A percentile compares a stretch with the other conserved stretches of the same genome.
Evolutionary conservation across 2,113 vertebrate species (phyloP).

Genomic region (Brachyhypopomus gauderio): DNA sequence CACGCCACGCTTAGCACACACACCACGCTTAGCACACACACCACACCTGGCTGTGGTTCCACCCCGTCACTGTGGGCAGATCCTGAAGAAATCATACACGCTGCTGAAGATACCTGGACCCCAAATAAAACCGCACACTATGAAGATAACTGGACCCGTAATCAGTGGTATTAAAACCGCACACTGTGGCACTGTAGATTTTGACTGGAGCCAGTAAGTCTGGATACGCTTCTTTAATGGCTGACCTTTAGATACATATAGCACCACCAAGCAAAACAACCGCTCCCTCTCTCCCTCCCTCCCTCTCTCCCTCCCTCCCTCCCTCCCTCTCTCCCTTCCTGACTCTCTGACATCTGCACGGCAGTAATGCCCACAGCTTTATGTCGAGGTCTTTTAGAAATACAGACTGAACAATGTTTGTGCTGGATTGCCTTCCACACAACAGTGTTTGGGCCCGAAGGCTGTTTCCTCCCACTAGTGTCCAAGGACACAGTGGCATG

Average conservation of each 20-base stretch:
- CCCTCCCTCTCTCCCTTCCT: not conserved
- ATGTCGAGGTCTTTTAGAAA: not conserved
- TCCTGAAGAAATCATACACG: not conserved
- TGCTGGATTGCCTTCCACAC: constrained; percentile 23
- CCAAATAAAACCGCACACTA: not conserved
- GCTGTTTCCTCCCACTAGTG: constrained; percentile 46
- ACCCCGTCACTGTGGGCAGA: not conserved
- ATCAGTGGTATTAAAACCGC: not conserved
- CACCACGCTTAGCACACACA: too few species aligned
- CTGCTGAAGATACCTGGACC: not conserved
- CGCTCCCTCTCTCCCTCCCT: not conserved
- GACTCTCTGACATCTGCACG: not conserved
- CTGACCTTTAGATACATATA: constrained; percentile 8
- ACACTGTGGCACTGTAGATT: not conserved
- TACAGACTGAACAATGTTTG: constrained; percentile 8
- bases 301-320: not conserved
- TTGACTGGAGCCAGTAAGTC: not conserved
- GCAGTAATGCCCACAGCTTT: constrained; percentile 19
- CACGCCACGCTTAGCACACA: too few species aligned
- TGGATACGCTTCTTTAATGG: not conserved
- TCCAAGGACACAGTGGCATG: constrained; percentile 25
- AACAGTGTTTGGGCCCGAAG: constrained; percentile 36
- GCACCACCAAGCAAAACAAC: constrained; percentile 18
- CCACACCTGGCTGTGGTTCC: not conserved
- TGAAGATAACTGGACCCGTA: not conserved